Conservation (phyloP, 2,797 vertebrate genomes). For the Tamandua tetradactyla region DNA sequence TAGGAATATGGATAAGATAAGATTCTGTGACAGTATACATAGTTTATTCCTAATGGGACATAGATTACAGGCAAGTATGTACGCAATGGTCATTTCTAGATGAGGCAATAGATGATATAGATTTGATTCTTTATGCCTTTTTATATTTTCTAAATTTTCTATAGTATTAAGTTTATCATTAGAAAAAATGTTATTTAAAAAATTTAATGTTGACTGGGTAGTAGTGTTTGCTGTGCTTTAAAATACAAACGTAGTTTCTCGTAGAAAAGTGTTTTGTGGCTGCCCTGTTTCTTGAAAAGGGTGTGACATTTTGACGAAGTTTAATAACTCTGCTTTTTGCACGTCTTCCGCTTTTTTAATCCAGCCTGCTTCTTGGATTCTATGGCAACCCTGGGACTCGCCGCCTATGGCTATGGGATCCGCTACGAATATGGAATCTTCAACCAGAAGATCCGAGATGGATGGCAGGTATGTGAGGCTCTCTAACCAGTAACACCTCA, state of each 20-base stretch:
- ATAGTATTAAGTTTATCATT: slow-evolving; percentile 10
- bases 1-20: background rate
- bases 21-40: background rate
- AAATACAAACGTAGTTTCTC: slow-evolving; percentile 17
- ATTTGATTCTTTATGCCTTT: background rate
- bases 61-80: background rate
- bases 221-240: background rate
- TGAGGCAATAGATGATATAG: background rate
- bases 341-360: background rate
- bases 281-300: background rate
- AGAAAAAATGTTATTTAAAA: slow-evolving; percentile 31
- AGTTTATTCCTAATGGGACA: background rate
- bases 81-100: background rate
- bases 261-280: background rate
- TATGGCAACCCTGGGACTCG: slow-evolving; percentile 97
- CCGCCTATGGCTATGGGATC: slow-evolving; percentile 97
- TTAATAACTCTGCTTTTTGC: background rate
- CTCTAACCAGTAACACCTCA: background rate
- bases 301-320: background rate
- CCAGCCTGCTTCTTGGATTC: slow-evolving; percentile 90
- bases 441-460: slow-evolving; percentile 96
- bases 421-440: slow-evolving; percentile 99
- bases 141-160: slow-evolving; percentile 16
- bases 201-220: background rate
- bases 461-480: slow-evolving; percentile 92